Evolutionary conservation across 92 coral and sea anemone species (phyloP).

Genomic region (Heliopora coerulea): DNA sequence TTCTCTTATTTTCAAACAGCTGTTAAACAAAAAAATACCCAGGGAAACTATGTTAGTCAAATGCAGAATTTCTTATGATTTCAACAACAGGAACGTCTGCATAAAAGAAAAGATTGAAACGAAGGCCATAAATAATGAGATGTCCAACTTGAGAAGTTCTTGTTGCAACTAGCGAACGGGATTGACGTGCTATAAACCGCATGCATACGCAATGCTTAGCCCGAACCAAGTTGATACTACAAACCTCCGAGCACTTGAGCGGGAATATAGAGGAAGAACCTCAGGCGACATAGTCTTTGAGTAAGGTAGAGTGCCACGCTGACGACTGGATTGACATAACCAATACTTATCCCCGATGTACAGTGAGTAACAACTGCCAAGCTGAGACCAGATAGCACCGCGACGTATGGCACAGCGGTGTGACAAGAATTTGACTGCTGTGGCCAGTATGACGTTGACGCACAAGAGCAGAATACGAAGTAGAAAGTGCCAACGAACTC

Average conservation of each 20-base stretch:
- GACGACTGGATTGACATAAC: slow-evolving; percentile 25
- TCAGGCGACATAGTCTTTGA: slow-evolving; percentile 10
- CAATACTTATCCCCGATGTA: slow-evolving; percentile 8
- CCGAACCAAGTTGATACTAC: not conserved
- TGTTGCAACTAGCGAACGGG: no score
- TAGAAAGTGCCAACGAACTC: slow-evolving; percentile 36
- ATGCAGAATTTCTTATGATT: no score
- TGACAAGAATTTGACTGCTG: not conserved
- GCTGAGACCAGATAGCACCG: slow-evolving; percentile 10
- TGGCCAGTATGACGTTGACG: slow-evolving; percentile 22
- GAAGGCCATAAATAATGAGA: no score
- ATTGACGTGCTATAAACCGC: no score
- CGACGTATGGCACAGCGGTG: slow-evolving; percentile 5
- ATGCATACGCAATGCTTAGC: not conserved
- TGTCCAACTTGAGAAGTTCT: no score
- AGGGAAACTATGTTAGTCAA: no score
- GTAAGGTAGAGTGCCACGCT: slow-evolving; percentile 18
- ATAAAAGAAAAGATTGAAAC: no score
- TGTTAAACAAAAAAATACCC: no score
- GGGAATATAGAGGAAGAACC: slow-evolving; percentile 4
- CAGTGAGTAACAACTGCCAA: slow-evolving; percentile 14
- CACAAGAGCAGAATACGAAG: slow-evolving; percentile 25
- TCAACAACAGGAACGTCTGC: no score
- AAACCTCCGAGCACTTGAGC: slow-evolving; percentile 36
- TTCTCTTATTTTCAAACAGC: no score